These are phyloP conservation scores for Thunnus thynnus DNA, from an alignment of 2,113 vertebrate species.

Conservation along the genomic window DNA sequence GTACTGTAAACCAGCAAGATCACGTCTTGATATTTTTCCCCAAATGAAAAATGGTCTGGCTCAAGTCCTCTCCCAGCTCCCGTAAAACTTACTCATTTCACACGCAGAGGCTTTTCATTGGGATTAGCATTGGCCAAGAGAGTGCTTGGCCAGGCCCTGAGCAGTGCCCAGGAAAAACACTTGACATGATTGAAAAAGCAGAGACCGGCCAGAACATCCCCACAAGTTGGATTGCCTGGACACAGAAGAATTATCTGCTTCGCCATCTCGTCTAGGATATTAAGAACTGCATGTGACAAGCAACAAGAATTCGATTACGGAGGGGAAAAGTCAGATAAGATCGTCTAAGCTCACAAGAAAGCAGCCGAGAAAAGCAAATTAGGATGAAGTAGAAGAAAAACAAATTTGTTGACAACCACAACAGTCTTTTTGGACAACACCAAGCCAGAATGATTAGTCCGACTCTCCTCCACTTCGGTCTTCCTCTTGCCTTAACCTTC, in stretches of 20 bases:
- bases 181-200: slow-evolving; percentile 82
- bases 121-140: slow-evolving; percentile 61
- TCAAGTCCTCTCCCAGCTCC: slow-evolving; percentile 48
- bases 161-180: slow-evolving; percentile 79
- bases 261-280: slow-evolving; percentile 45
- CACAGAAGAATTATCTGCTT: slow-evolving; percentile 41
- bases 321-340: slow-evolving; percentile 55
- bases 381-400: slow-evolving; percentile 24
- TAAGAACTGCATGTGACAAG: slow-evolving; percentile 41
- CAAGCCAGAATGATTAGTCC: slow-evolving; percentile 16
- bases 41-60: slow-evolving; percentile 52
- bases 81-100: slow-evolving; percentile 72
- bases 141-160: slow-evolving; percentile 51
- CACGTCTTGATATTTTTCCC: slow-evolving; percentile 28
- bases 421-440: slow-evolving; percentile 20
- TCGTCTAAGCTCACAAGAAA: background rate
- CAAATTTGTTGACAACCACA: slow-evolving; percentile 17
- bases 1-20: slow-evolving; percentile 38
- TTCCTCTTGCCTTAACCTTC: slow-evolving; percentile 60
- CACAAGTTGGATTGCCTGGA: slow-evolving; percentile 13
- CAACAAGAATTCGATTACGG: slow-evolving; percentile 47
- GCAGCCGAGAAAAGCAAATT: slow-evolving; percentile 20
- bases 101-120: slow-evolving; percentile 73
- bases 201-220: slow-evolving; percentile 61
- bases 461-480: slow-evolving; percentile 42